These are phyloP conservation scores for Aphyosemion australe DNA, from an alignment of 2,113 vertebrate genomes.

Conservation along the genomic window DNA sequence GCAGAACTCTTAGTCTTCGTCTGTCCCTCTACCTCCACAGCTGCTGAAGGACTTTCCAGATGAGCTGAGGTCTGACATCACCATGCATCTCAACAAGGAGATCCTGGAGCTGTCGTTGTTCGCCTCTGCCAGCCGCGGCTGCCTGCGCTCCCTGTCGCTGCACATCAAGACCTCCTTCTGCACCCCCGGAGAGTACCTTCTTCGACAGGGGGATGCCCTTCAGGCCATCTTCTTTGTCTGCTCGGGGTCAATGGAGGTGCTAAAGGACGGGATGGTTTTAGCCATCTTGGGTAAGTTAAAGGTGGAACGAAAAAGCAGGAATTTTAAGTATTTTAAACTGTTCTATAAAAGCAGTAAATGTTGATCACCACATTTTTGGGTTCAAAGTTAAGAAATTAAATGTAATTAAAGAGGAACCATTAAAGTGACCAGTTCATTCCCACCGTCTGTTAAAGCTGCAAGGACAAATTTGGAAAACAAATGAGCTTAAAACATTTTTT, in stretches of 20 bases:
- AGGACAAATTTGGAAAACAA: no score
- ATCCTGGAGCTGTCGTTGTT: conserved; percentile 96
- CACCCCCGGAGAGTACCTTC: conserved; percentile 95
- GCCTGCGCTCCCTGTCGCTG: conserved; percentile 94
- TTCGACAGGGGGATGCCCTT: conserved; percentile 95
- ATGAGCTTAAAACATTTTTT: no score
- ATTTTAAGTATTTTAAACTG: neutral
- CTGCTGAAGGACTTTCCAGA: conserved; percentile 97
- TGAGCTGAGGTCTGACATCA: conserved; percentile 96
- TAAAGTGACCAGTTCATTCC: no score
- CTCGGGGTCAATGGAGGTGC: conserved; percentile 98
- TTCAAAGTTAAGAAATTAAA: neutral
- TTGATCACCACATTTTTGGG: neutral
- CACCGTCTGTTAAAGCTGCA: no score
- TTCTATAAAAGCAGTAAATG: neutral
- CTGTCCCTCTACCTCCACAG: conserved; percentile 69
- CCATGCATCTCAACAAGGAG: conserved; percentile 99
- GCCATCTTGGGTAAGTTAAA: conserved; percentile 92
- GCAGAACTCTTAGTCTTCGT: neutral
- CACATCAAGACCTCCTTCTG: conserved; percentile 99
- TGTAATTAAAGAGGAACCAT: neutral
- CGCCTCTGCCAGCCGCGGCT: conserved; percentile 92
- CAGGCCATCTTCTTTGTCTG: conserved; percentile 98
- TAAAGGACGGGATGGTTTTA: conserved; percentile 95
- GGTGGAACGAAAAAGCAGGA: neutral